Evolutionary conservation across 2,113 vertebrate species (phyloP), one percentile per base, ranked within the genome.

Genomic region (Struthio camelus): DNA sequence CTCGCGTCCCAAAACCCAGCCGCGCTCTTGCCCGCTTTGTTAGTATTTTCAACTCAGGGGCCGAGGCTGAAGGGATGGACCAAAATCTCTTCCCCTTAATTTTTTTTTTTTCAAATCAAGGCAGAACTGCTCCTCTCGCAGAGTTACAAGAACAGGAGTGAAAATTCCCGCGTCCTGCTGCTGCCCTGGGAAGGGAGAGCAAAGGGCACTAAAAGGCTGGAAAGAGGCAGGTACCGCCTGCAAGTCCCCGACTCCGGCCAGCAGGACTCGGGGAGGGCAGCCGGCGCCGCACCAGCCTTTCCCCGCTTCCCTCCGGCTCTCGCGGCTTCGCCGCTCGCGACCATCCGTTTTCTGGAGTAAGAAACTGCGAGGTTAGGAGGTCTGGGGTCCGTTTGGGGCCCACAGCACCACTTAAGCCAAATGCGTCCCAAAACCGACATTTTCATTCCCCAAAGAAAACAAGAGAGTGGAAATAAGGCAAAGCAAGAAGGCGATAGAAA

Each of bases 231-330:
- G 61, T 30, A 4, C 42, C 7, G 0, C 2, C 30, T 20, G 22
- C 38, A 28, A 4, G 2, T 4, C n/a, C 1, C 0, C 6, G 19
- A 20, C 38, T 28, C 2, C 5, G 28, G 59, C 11, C 16, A 44
- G 75, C 36, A 8, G 27, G 48, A 24, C 0, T 2, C 8, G 23
- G 8, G 15, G 48, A 69, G n/a, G n/a, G n/a, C 8, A 2, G 27
- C 5, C n/a, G n/a, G 32, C 9, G 32, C 46, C 30, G 30, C 66
- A 34, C 8, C 19, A 73, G 22, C 14, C n/a, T n/a, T n/a, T n/a
- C n/a, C n/a, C n/a, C n/a, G 0, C 6, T 9, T 17, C 32, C 30
- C 36, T 88, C 0, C 0, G 62, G 24, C 28, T n/a, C n/a, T 19
- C 51, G 17, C 1, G 1, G 66, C 32, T 54, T 38, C 11, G 2